Conservation (phyloP, 2,888 invertebrate species). For the Platypus cylindrus region DNA sequence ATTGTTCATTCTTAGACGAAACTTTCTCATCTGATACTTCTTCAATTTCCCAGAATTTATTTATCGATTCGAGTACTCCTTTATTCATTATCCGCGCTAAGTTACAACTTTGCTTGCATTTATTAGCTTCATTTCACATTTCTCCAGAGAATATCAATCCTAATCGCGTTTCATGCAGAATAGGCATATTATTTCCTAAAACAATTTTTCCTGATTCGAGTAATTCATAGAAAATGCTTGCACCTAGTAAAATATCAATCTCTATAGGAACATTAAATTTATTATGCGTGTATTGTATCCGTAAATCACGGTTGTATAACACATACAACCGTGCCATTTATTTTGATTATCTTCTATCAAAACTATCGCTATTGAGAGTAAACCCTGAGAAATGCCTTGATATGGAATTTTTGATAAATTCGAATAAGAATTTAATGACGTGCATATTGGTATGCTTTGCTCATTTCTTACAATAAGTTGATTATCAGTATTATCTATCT, state of each 20-base stretch:
- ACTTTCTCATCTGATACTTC: not conserved
- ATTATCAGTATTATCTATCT: not conserved
- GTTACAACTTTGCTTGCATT: constrained; percentile 6
- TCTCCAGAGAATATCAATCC: not conserved
- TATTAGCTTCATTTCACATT: not conserved
- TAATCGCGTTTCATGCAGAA: constrained; percentile 4
- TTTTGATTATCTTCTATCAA: constrained; percentile 6
- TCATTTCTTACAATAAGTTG: not conserved
- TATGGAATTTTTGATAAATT: no score
- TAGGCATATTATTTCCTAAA: constrained; percentile 4
- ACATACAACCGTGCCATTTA: constrained; percentile 7
- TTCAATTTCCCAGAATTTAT: constrained; percentile 5
- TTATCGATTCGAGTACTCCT: not conserved
- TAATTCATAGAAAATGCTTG: constrained; percentile 7
- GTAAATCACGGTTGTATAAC: no score
- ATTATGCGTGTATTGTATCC: no score
- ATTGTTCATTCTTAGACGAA: constrained; percentile 1
- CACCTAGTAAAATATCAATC: constrained; percentile 2
- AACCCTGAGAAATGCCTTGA: no score
- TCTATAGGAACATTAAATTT: no score
- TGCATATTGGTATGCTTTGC: not conserved
- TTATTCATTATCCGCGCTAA: constrained; percentile 1
- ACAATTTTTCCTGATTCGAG: constrained; percentile 6
- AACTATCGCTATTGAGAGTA: constrained; percentile 10
- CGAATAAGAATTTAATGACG: not conserved